Base-by-base conservation (phyloP, 2,888 invertebrate genomes). In the Isotomurus palustris region DNA sequence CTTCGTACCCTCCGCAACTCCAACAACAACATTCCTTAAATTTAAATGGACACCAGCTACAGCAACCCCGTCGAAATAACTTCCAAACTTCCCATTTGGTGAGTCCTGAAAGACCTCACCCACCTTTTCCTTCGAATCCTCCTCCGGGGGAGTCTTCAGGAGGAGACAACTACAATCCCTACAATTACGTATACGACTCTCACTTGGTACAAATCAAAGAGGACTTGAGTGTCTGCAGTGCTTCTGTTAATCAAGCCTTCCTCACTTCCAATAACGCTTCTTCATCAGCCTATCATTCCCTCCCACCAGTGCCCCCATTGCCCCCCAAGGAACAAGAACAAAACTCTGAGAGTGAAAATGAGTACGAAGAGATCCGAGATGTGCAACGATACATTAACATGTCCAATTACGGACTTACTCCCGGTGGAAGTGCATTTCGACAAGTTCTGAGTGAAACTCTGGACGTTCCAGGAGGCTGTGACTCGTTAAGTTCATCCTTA, bases 311-410 rank as follows among this genome's bases (percentile, higher is more conserved):
- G 49, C n/a, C 35, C 47, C 5, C 59, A 54, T 25, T 49, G 51
- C 3, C 53, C 59, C 19, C 10, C 49, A 17, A 2, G 53, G 19
- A 36, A 53, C 45, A 51, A 4, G 21, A 32, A 12, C 43, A 24
- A 8, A 53, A 28, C n/a, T 45, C 53, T 2, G 22, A 27, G 12
- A 61, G 60, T 53, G 69, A 69, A 52, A 69, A 69, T 43, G 69
- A 69, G 41, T 69, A 69, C 45, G 69, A 69, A 45, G 69, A 69
- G 43, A 69, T 69, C 28, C 64, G 61, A 2, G 69, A 69, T 21
- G 69, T 69, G 19, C 66, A 66, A 14, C 50, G 67, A 17, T 69
- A 69, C 53, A 68, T 69, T 65, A 69, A 64, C 40, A 57, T 56
- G 43, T 49, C 47, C 10, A 59, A 38, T 36, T 50, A 43, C 43